Percentiles rank a stretch among this genome's conserved stretches.
These are phyloP conservation scores for Tenthredo scrophulariae DNA, from an alignment of 2,888 invertebrate species.

Conservation along the genomic window DNA sequence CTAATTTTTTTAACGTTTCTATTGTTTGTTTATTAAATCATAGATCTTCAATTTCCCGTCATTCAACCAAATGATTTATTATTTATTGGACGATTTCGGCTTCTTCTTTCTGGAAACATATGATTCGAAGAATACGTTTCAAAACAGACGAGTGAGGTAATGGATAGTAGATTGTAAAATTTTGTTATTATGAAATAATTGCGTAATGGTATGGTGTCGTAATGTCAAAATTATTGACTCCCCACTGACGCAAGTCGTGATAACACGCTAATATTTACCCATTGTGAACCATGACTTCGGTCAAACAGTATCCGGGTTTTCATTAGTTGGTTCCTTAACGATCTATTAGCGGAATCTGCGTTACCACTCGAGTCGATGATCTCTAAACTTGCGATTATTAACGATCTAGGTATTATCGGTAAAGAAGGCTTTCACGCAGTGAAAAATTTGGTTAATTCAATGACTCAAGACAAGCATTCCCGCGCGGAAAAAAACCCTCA, in stretches of 20 bases:
- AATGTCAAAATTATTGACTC: not conserved
- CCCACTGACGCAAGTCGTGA: not conserved
- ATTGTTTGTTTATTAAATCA: not conserved
- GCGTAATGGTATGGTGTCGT: not conserved
- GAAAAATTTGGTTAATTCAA: no score
- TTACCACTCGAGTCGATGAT: not conserved
- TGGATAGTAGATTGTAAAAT: not conserved
- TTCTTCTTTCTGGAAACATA: not conserved
- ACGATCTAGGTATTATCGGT: conserved; percentile 1
- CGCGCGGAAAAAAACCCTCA: no score
- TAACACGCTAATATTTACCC: not conserved
- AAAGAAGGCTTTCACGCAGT: not conserved
- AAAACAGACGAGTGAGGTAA: not conserved
- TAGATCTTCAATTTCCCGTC: not conserved
- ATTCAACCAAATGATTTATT: not conserved
- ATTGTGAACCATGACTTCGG: not conserved
- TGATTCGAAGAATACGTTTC: not conserved
- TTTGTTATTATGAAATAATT: not conserved
- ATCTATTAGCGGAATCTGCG: not conserved
- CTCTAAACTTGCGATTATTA: not conserved
- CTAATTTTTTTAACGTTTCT: not conserved
- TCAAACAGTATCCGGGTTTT: conserved; percentile 3
- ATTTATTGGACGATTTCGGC: not conserved
- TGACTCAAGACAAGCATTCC: no score
- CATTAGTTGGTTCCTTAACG: not conserved